Evolutionary conservation across 2,888 invertebrate genomes (phyloP).

Genomic region (Odontocerum albicorne): DNA sequence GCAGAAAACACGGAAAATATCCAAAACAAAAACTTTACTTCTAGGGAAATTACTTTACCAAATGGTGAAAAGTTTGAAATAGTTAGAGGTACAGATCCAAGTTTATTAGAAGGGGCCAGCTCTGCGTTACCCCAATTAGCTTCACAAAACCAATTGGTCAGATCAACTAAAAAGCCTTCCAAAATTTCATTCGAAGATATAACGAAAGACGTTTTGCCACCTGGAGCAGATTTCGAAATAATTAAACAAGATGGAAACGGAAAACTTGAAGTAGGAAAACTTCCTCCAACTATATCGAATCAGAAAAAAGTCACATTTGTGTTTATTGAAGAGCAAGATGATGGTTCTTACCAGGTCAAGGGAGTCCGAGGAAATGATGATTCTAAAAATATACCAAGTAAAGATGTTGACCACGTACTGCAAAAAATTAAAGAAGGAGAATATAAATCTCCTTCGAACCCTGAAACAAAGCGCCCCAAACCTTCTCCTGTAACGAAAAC

Average conservation of each 20-base stretch:
- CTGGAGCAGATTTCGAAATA: slow-evolving; percentile 78
- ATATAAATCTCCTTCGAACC: slow-evolving; percentile 75
- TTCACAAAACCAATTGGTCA: slow-evolving; percentile 45
- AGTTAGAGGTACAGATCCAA: slow-evolving; percentile 70
- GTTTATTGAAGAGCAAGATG: slow-evolving; percentile 81
- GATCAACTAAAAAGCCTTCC: slow-evolving; percentile 56
- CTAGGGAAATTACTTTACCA: slow-evolving; percentile 71
- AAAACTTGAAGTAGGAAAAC: slow-evolving; percentile 66
- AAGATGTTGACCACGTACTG: slow-evolving; percentile 76
- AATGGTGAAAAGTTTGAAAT: slow-evolving; percentile 78
- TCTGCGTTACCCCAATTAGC: slow-evolving; percentile 50
- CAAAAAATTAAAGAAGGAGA: slow-evolving; percentile 81
- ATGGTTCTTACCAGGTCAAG: slow-evolving; percentile 83
- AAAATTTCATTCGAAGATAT: slow-evolving; percentile 72
- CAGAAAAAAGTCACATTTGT: slow-evolving; percentile 86
- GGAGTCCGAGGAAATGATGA: slow-evolving; percentile 77
- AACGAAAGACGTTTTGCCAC: slow-evolving; percentile 77
- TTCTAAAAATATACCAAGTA: slow-evolving; percentile 59
- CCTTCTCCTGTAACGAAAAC: slow-evolving; percentile 43
- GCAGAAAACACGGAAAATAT: slow-evolving; percentile 68
- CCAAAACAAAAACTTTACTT: slow-evolving; percentile 68
- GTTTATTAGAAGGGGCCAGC: slow-evolving; percentile 62
- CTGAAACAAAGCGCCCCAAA: slow-evolving; percentile 43
- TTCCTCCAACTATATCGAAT: slow-evolving; percentile 61
- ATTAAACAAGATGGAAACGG: slow-evolving; percentile 76